A percentile compares a stretch with the other conserved stretches of the same genome.
Evolutionary conservation across 2,797 vertebrate species (phyloP).

Genomic region (Coilia nasus): DNA sequence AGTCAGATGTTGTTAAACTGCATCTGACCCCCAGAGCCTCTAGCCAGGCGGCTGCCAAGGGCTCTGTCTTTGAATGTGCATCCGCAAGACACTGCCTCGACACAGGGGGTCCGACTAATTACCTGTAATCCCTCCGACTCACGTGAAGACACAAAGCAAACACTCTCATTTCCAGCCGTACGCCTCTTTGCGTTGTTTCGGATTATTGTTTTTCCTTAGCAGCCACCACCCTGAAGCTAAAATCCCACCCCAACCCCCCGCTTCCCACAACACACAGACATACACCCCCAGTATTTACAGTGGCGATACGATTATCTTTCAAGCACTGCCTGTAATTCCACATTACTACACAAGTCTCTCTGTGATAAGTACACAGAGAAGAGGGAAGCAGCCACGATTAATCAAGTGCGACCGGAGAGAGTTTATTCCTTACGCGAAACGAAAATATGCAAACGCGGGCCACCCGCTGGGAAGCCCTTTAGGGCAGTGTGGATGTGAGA

Average conservation of each 20-base stretch:
- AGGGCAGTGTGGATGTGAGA: constrained; percentile 32
- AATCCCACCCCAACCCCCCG: not conserved
- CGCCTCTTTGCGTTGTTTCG: constrained; percentile 26
- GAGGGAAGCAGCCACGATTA: constrained; percentile 54
- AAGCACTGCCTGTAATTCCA: constrained; percentile 6
- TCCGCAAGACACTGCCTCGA: constrained; percentile 52
- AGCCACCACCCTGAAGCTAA: not conserved
- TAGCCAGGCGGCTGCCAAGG: not conserved
- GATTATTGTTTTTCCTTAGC: not conserved
- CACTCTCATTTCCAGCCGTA: constrained; percentile 53
- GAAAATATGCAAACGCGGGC: constrained; percentile 60
- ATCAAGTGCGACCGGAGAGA: constrained; percentile 52
- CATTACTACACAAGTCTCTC: constrained; percentile 17
- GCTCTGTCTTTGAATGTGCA: constrained; percentile 30
- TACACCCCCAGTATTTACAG: not conserved
- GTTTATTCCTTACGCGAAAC: constrained; percentile 61
- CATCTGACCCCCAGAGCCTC: not conserved
- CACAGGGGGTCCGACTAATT: constrained; percentile 62
- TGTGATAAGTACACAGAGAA: not conserved
- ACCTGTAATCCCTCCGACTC: constrained; percentile 64
- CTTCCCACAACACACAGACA: not conserved
- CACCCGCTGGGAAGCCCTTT: constrained; percentile 52
- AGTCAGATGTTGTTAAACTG: not conserved
- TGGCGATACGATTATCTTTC: not conserved
- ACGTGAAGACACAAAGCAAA: constrained; percentile 69